Evolutionary conservation across 2,888 invertebrate species (phyloP).

Genomic region (Neocrepidodera transversa): DNA sequence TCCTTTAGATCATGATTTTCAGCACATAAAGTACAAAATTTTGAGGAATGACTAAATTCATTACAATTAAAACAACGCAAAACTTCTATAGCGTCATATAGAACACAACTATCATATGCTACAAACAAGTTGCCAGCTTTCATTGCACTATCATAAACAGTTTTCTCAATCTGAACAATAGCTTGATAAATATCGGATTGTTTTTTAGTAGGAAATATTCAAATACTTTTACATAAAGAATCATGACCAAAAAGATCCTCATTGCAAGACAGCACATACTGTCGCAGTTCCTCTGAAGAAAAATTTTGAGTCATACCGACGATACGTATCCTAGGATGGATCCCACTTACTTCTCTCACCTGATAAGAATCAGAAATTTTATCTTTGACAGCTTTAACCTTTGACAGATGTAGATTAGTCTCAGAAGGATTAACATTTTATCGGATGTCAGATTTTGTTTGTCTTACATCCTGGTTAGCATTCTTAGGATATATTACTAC

Average conservation of each 20-base stretch:
- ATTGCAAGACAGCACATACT: not conserved
- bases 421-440: too few relatives aligned
- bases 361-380: constrained; percentile 20
- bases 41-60: not conserved
- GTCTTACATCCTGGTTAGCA: too few relatives aligned
- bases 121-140: constrained; percentile 19
- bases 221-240: constrained; percentile 6
- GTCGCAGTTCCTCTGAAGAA: not conserved
- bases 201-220: constrained; percentile 9
- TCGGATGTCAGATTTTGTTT: constrained; percentile 4
- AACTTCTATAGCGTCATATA: not conserved
- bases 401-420: too few relatives aligned
- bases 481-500: too few relatives aligned
- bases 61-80: not conserved
- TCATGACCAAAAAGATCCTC: not conserved
- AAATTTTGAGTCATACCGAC: constrained; percentile 19
- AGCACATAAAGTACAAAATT: not conserved
- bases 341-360: constrained; percentile 13
- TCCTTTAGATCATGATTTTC: not conserved
- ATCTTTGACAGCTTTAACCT: too few relatives aligned
- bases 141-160: constrained; percentile 2
- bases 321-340: constrained; percentile 17
- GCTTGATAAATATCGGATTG: constrained; percentile 14
- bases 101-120: not conserved
- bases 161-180: constrained; percentile 18